These are phyloP conservation scores for Margarornis squamiger DNA, from an alignment of 2,797 vertebrate genomes.

Conservation along the genomic window DNA sequence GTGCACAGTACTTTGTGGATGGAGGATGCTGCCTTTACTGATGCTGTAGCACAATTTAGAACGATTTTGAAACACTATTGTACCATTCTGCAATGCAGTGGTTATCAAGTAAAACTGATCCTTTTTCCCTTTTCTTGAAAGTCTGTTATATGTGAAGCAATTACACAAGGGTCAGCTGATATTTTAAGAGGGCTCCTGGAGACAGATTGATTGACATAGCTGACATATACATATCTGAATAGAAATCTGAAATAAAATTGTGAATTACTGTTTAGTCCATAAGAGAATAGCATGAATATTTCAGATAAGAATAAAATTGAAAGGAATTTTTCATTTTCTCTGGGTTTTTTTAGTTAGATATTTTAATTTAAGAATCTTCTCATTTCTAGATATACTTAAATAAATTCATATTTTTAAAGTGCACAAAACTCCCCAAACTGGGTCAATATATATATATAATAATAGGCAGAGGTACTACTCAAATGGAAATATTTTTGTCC, in stretches of 20 bases:
- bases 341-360: neutral
- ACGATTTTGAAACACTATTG: neutral
- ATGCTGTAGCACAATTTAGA: neutral
- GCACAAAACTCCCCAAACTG: neutral
- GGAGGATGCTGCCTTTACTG: neutral
- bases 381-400: neutral
- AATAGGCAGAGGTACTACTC: neutral
- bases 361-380: neutral
- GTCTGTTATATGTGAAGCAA: neutral
- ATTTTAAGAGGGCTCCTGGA: neutral
- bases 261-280: neutral
- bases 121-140: neutral
- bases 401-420: neutral
- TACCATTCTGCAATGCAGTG: neutral
- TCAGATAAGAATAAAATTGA: neutral
- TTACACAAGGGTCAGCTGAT: neutral
- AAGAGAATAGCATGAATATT: neutral
- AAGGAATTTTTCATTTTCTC: neutral
- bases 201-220: neutral
- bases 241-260: neutral
- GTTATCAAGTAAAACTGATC: neutral
- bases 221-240: neutral
- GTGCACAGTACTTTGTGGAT: neutral
- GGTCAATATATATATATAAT: neutral
- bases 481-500: neutral